phyloP scores from a whole-genome alignment of 2,797 vertebrate genomes.

The Cynodonichthys magdalenae region DNA sequence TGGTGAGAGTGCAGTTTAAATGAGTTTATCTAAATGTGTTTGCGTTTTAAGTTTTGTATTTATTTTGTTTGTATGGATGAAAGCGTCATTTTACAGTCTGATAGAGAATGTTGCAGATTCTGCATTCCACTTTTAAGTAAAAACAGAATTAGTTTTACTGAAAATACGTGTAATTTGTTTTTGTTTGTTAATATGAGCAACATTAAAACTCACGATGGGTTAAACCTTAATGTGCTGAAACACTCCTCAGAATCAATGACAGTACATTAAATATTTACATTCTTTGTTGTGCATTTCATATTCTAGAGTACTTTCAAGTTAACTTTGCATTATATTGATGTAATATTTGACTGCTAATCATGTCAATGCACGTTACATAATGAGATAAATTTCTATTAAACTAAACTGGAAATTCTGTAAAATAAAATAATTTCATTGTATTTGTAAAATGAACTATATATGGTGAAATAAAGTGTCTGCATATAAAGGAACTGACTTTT shows the following conservation, averaged over 20 bases:
- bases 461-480: background rate
- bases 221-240: no score
- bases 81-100: background rate
- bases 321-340: background rate
- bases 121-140: background rate
- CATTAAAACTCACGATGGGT: background rate
- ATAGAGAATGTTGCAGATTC: background rate
- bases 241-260: background rate
- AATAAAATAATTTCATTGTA: background rate
- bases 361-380: background rate
- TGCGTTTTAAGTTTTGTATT: slow-evolving; percentile 23
- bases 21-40: slow-evolving; percentile 23
- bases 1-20: slow-evolving; percentile 14
- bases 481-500: background rate
- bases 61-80: slow-evolving; percentile 23
- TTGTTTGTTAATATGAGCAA: no score
- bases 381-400: background rate
- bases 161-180: background rate
- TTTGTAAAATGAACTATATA: background rate
- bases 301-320: slow-evolving; percentile 7
- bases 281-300: slow-evolving; percentile 7
- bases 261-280: background rate
- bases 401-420: background rate
- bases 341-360: background rate
- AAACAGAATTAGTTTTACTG: background rate